Percentiles rank a stretch among this genome's conserved stretches.
These are phyloP conservation scores for Chromobotia macracanthus DNA, from an alignment of 2,797 vertebrate genomes.

Conservation along the genomic window DNA sequence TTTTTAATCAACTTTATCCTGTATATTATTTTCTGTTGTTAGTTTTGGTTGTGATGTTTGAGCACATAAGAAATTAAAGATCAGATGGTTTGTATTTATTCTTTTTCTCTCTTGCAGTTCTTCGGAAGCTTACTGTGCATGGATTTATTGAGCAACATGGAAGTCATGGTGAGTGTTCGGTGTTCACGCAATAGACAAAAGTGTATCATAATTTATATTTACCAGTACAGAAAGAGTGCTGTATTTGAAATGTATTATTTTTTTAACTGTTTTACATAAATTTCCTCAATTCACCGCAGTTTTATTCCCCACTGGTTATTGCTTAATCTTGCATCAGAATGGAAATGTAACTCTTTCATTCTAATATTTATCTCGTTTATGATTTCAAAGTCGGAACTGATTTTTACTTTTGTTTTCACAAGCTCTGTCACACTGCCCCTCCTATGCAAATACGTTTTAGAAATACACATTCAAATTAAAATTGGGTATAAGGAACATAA, in stretches of 20 bases:
- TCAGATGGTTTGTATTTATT: not conserved
- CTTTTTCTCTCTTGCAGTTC: constrained; percentile 76
- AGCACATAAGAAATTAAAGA: not conserved
- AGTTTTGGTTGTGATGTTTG: not conserved
- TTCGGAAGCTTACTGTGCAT: constrained; percentile 94
- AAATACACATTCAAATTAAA: not conserved
- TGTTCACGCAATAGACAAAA: not conserved
- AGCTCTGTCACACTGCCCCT: not conserved
- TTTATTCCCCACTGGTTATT: not conserved
- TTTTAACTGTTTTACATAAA: not conserved
- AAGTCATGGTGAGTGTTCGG: constrained; percentile 89
- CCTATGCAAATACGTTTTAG: not conserved
- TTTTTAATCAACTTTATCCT: not conserved
- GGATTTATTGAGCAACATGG: constrained; percentile 90
- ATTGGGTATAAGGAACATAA: constrained; percentile 1
- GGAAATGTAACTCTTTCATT: constrained; percentile 4
- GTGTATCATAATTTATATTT: not conserved
- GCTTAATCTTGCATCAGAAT: constrained; percentile 38
- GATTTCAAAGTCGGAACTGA: constrained; percentile 9
- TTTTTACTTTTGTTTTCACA: constrained; percentile 13
- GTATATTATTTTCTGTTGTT: not conserved
- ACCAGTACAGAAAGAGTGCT: not conserved
- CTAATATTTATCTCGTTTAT: not conserved
- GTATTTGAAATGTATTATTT: not conserved
- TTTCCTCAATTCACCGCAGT: not conserved